Base-by-base conservation (phyloP, 2,888 invertebrate genomes). In the Drosophila heteroneura region DNA sequence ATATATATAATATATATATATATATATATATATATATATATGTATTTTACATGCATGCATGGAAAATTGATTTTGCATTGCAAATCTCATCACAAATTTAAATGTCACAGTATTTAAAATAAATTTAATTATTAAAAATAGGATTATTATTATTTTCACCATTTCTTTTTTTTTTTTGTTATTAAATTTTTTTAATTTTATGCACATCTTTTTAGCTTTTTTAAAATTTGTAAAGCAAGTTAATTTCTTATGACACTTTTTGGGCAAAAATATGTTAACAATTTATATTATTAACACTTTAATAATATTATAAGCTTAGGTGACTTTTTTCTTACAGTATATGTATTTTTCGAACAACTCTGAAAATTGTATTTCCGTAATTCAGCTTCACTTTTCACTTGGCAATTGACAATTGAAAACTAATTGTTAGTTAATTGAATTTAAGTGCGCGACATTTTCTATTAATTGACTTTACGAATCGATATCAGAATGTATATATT, bases 351-450 rank as follows among this genome's bases (percentile, higher is more conserved):
- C 26, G 4, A 39, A 39, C 32, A 22, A 32, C 22, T 32, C n/a
- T 53, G 19, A 12, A n/a, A 30, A 32, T 30, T n/a, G 12, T 35
- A 5, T 28, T 26, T 39, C 14, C 26, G 19, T 33, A 47, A 19
- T 47, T 28, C 7, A 2, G 16, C 16, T 37, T 30, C 22, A 22
- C 47, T 53, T 47, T 53, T 12, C 16, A 22, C 19, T 47, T n/a
- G 22, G 16, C 28, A 28, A 59, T 67, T 63, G 63, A 64, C 47
- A 53, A 53, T 70, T 74, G 37, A 49, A 26, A 26, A 39, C 54
- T 70, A 64, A 68, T 78, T 70, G 79, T 65, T 79, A 64, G 62
- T 78, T 70, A 60, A 70, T 47, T 70, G 49, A 53, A 63, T 49
- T 61, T 66, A 51, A 47, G 32, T 68, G 44, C 56, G 28, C 51